Percentiles rank a stretch among this genome's conserved stretches.
phyloP scores from a whole-genome alignment of 2,797 vertebrate genomes.

The Chelidonichthys spinosus region DNA sequence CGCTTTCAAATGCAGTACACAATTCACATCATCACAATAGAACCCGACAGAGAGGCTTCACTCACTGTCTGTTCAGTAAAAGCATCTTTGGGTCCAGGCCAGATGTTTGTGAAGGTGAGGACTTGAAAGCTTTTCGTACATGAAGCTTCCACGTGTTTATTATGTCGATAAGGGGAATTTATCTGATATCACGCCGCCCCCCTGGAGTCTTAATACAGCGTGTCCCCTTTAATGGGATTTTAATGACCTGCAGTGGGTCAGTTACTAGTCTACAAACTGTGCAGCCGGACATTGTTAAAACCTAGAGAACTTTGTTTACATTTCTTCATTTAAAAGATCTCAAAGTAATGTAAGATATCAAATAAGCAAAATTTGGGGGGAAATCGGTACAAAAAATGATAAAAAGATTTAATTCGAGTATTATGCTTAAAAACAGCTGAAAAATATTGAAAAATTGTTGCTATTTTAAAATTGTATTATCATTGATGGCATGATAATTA shows the following conservation, averaged over 20 bases:
- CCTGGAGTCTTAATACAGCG: neutral
- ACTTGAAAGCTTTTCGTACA: neutral
- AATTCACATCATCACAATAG: slow-evolving; percentile 19
- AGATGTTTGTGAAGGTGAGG: slow-evolving; percentile 8
- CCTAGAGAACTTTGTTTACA: no score
- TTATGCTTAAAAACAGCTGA: neutral
- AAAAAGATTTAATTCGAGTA: neutral
- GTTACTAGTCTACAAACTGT: neutral
- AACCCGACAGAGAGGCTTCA: slow-evolving; percentile 7
- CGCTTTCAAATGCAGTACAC: slow-evolving; percentile 17
- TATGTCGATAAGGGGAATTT: neutral
- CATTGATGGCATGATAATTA: neutral
- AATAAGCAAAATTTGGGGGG: neutral
- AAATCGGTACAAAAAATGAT: neutral
- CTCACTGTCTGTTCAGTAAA: neutral
- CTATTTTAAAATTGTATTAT: neutral
- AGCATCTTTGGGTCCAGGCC: neutral
- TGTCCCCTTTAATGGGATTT: neutral
- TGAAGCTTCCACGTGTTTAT: neutral
- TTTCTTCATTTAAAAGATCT: no score
- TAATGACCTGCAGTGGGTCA: neutral
- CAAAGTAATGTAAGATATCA: no score
- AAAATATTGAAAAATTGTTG: no score
- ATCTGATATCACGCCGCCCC: neutral
- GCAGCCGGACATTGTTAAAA: no score